Percentiles rank a stretch among this genome's conserved stretches.
phyloP scores from a whole-genome alignment of 2,797 vertebrate genomes.

The Parauchenoglanis ngamensis region DNA sequence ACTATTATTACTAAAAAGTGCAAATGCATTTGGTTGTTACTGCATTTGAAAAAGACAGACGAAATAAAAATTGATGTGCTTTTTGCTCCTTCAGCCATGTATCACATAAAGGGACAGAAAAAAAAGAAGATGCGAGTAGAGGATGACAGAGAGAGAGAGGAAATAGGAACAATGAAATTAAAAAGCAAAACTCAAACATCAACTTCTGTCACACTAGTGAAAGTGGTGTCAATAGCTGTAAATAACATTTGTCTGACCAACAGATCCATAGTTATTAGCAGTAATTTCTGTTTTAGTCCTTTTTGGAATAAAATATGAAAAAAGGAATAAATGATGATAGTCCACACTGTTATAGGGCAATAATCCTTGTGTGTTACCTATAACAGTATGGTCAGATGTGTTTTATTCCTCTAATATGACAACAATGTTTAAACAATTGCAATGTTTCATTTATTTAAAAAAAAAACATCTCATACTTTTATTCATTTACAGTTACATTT shows the following conservation, averaged over 20 bases:
- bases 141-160: neutral
- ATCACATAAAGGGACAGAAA: neutral
- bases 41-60: constrained; percentile 21
- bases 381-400: neutral
- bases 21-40: constrained; percentile 38
- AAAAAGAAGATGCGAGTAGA: neutral
- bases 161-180: neutral
- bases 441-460: neutral
- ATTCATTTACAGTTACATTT: neutral
- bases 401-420: neutral
- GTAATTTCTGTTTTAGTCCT: neutral
- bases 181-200: constrained; percentile 1
- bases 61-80: constrained; percentile 4
- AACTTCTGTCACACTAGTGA: neutral
- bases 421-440: neutral
- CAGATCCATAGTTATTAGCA: neutral
- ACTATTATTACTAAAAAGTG: constrained; percentile 37
- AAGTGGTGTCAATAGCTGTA: neutral
- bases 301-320: neutral
- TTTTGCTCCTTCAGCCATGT: constrained; percentile 24
- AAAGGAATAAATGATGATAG: neutral
- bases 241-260: neutral
- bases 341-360: neutral
- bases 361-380: neutral
- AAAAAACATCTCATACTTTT: neutral